Percentiles rank a stretch among this genome's conserved stretches.
These are phyloP conservation scores for Procambarus clarkii DNA, from an alignment of 1,140 invertebrate species.

Conservation along the genomic window DNA sequence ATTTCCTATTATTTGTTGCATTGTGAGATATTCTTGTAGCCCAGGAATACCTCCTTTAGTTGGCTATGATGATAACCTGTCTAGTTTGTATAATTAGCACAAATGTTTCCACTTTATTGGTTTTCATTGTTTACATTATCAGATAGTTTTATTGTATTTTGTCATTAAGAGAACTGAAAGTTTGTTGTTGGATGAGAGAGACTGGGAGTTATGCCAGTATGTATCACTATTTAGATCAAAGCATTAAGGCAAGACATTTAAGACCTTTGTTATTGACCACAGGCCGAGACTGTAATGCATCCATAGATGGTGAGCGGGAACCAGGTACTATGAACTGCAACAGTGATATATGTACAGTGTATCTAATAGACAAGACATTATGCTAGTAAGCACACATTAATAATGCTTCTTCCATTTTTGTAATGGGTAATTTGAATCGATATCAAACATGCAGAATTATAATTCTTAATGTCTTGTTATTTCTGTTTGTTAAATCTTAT, in stretches of 20 bases:
- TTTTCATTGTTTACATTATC: no score
- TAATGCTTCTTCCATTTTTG: not conserved
- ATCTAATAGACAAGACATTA: constrained; percentile 8
- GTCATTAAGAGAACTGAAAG: no score
- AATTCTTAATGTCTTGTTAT: no score
- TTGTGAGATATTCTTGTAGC: no score
- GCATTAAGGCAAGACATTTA: not conserved
- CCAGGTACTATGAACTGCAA: constrained; percentile 42
- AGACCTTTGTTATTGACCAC: constrained; percentile 34
- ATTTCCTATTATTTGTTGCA: no score
- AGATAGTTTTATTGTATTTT: no score
- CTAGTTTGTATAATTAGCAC: no score
- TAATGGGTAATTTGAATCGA: not conserved
- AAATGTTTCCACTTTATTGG: no score
- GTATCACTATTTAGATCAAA: not conserved
- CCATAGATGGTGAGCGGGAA: constrained; percentile 49
- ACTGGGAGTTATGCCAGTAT: not conserved
- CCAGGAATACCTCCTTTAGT: no score
- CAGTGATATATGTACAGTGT: not conserved
- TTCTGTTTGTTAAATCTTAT: no score
- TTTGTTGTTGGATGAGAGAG: no score
- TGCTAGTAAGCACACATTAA: not conserved
- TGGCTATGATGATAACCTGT: no score
- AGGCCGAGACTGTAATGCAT: constrained; percentile 38
- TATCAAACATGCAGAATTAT: not conserved